These are phyloP conservation scores for Epinephelus fuscoguttatus DNA, from an alignment of 2,113 vertebrate species.

Conservation along the genomic window DNA sequence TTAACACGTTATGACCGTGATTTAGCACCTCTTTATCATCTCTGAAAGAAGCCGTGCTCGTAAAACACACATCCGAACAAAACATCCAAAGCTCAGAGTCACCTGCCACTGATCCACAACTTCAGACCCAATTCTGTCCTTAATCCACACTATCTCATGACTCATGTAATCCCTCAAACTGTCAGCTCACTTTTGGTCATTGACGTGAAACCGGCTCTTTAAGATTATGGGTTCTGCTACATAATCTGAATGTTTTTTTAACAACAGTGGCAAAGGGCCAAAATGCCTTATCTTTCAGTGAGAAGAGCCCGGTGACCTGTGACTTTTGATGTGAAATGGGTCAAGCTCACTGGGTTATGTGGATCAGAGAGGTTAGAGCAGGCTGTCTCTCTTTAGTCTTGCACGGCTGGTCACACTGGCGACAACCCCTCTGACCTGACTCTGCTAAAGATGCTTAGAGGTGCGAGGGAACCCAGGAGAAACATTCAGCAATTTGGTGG, in stretches of 20 bases:
- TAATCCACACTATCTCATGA: constrained; percentile 78
- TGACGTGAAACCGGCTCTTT: constrained; percentile 48
- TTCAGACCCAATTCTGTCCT: constrained; percentile 33
- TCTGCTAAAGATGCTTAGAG: constrained; percentile 8
- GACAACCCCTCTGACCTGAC: constrained; percentile 38
- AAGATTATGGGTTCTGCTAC: constrained; percentile 40
- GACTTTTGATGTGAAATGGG: constrained; percentile 68
- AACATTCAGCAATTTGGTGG: not conserved
- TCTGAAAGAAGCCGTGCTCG: not conserved
- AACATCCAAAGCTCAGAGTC: constrained; percentile 32
- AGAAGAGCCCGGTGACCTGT: constrained; percentile 63
- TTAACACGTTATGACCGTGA: not conserved
- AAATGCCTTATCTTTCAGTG: constrained; percentile 39
- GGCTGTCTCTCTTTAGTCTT: constrained; percentile 57
- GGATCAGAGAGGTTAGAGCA: constrained; percentile 45
- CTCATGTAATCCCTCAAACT: constrained; percentile 75
- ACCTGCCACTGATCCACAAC: constrained; percentile 48
- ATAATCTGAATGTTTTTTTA: constrained; percentile 52
- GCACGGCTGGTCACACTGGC: constrained; percentile 52
- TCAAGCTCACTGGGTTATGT: constrained; percentile 51
- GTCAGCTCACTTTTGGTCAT: constrained; percentile 59
- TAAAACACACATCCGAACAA: constrained; percentile 37
- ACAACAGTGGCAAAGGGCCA: constrained; percentile 28
- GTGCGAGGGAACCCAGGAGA: constrained; percentile 19
- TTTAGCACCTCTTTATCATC: not conserved